Percentiles rank a stretch among this genome's conserved stretches.
Conservation (phyloP, 2,113 vertebrate species). For the Micromys minutus region DNA sequence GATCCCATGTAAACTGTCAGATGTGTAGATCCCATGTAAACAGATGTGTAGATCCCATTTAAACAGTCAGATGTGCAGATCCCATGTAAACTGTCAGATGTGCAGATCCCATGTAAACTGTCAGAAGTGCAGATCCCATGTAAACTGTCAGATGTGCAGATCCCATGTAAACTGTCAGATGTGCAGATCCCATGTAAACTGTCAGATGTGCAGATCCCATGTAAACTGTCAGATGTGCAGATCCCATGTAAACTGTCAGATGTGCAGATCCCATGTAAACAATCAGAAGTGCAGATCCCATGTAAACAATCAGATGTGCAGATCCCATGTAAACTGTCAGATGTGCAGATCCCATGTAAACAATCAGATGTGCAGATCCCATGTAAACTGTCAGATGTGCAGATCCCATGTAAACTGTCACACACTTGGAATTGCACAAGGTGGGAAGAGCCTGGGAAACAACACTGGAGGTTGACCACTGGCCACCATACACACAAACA, state of each 20-base stretch:
- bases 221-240: neutral
- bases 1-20: neutral
- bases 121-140: neutral
- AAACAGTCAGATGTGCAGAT: neutral
- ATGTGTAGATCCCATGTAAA: no score
- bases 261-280: no score
- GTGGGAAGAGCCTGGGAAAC: neutral
- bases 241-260: neutral
- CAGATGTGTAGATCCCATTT: neutral
- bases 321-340: neutral
- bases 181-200: neutral
- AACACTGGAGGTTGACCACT: neutral
- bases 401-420: neutral
- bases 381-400: neutral
- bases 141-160: neutral
- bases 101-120: no score
- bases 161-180: neutral
- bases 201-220: neutral
- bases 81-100: neutral
- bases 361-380: neutral
- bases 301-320: neutral
- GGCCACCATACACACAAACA: neutral
- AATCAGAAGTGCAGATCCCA: neutral
- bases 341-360: neutral
- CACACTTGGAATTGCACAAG: no score